phyloP scores from a whole-genome alignment of 2,888 invertebrate species.

The Disparrhopalites patrizii region DNA sequence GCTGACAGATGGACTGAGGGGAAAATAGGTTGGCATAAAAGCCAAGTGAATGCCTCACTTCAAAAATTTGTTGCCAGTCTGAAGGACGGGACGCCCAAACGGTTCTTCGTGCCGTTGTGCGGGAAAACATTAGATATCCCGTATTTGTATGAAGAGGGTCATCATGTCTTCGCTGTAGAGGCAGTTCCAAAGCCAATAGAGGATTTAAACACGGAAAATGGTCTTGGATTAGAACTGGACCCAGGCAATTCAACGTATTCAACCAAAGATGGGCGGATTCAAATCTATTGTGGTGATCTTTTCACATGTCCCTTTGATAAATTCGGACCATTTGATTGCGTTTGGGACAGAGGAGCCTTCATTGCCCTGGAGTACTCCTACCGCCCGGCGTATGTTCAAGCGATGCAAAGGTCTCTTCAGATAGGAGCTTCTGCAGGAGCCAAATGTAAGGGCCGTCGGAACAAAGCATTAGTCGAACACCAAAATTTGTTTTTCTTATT shows the following conservation, averaged over 20 bases:
- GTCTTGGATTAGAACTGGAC: conserved; percentile 22
- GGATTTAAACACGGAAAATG: conserved; percentile 26
- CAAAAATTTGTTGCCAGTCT: conserved; percentile 19
- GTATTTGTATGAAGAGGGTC: conserved; percentile 30
- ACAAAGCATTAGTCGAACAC: background rate
- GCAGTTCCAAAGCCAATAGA: conserved; percentile 34
- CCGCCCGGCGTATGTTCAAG: conserved; percentile 28
- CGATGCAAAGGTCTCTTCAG: conserved; percentile 35
- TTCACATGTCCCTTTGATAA: conserved; percentile 33
- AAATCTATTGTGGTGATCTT: conserved; percentile 37
- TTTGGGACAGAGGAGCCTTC: conserved; percentile 42
- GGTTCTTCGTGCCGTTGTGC: conserved; percentile 38
- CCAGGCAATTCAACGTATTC: conserved; percentile 15
- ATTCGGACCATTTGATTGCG: conserved; percentile 37
- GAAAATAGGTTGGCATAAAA: conserved; percentile 40
- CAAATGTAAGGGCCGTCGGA: conserved; percentile 7
- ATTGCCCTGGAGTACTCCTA: conserved; percentile 36
- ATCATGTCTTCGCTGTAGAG: conserved; percentile 35
- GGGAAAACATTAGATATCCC: conserved; percentile 38
- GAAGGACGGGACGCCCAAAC: conserved; percentile 15
- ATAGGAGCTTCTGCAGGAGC: background rate
- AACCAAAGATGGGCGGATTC: conserved; percentile 27
- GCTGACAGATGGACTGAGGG: conserved; percentile 36
- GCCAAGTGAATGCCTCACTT: conserved; percentile 34
- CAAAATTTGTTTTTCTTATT: background rate